Evolutionary conservation across 2,888 invertebrate genomes (phyloP).

Genomic region (Calameuta idolon): DNA sequence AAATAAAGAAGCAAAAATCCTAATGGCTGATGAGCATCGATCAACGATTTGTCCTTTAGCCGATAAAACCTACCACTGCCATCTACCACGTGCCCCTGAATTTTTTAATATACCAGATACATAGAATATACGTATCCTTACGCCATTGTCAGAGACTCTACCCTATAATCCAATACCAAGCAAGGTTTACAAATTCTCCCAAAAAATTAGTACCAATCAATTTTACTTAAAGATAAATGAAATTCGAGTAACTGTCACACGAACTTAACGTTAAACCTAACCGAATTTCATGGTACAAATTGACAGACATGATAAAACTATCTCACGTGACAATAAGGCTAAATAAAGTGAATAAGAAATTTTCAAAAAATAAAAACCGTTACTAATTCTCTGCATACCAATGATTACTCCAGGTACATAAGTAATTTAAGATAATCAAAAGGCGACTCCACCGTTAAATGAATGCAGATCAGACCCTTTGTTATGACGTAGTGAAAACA

Average conservation of each 20-base stretch:
- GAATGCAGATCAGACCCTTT: background rate
- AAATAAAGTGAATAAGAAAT: no score
- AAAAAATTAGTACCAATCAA: background rate
- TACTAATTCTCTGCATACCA: background rate
- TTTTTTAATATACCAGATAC: background rate
- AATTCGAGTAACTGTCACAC: background rate
- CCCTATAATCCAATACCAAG: background rate
- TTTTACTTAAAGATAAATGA: background rate
- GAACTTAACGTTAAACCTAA: background rate
- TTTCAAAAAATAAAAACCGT: no score
- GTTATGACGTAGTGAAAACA: background rate
- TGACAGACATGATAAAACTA: background rate
- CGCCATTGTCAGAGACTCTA: background rate
- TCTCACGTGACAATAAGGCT: no score
- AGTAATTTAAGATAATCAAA: background rate
- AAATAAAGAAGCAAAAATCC: background rate
- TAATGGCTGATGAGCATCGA: background rate
- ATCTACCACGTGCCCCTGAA: background rate
- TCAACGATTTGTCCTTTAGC: background rate
- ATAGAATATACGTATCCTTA: background rate
- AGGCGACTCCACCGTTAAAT: background rate
- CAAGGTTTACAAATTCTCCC: background rate
- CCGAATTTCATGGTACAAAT: background rate
- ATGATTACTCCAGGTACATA: background rate
- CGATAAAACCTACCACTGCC: background rate